Percentiles rank a stretch among this genome's conserved stretches.
These are phyloP conservation scores for Phyllotreta cruciferae DNA, from an alignment of 2,888 invertebrate genomes.

Conservation along the genomic window DNA sequence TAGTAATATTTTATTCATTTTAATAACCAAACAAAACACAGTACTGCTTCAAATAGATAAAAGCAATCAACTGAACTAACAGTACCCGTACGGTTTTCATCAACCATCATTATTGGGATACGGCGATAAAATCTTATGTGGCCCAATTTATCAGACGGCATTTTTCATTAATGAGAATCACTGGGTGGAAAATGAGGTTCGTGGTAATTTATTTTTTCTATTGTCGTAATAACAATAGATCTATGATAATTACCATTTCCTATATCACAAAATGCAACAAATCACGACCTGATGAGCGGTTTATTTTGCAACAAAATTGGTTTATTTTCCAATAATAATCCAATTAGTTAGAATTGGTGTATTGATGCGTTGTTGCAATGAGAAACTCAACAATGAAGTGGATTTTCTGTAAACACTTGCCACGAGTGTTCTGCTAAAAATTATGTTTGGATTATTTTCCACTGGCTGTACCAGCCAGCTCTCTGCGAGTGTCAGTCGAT, in stretches of 20 bases:
- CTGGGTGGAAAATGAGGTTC: slow-evolving; percentile 11
- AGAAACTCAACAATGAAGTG: too few species aligned
- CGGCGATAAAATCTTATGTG: slow-evolving; percentile 9
- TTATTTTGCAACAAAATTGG: slow-evolving; percentile 2
- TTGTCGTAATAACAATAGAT: slow-evolving; percentile 5
- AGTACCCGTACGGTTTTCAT: background rate
- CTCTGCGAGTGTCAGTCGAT: too few species aligned
- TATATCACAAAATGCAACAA: slow-evolving; percentile 7
- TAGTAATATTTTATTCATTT: background rate
- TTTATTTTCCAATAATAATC: background rate
- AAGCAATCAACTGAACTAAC: background rate
- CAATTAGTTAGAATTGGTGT: background rate
- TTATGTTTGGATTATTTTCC: too few species aligned
- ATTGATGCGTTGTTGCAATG: background rate
- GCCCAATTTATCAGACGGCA: slow-evolving; percentile 3
- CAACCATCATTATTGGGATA: slow-evolving; percentile 4
- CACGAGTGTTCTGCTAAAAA: too few species aligned
- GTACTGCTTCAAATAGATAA: slow-evolving; percentile 5
- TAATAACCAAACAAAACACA: background rate
- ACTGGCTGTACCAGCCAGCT: too few species aligned
- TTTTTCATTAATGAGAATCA: slow-evolving; percentile 7
- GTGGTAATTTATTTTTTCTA: slow-evolving; percentile 3
- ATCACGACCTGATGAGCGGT: slow-evolving; percentile 6
- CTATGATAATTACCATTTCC: slow-evolving; percentile 13
- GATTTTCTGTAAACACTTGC: too few species aligned